Base-by-base conservation (phyloP, 1,140 invertebrate species). In the Heliothis virescens region DNA sequence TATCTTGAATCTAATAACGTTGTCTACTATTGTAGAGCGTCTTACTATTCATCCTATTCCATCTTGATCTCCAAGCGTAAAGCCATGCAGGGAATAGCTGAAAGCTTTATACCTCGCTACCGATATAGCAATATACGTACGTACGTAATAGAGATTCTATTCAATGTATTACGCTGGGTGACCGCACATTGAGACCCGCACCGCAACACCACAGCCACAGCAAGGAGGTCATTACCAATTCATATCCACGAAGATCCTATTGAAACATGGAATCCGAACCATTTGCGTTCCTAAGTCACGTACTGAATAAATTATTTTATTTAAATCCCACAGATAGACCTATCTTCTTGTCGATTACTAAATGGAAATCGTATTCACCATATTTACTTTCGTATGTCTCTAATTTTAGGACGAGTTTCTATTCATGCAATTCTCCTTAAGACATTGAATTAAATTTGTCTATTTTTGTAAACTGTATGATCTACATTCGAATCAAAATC, bases 221-320 rank as follows among this genome's bases (percentile, higher is more conserved):
- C 60, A 48, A 52, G 48, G 48, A n/a, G 15, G 18, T 13, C 48
- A 29, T 69, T 69, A 69, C 48, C 16, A 69, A 69, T 69, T 69
- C 65, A 69, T 52, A 52, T 52, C n/a, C 47, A 21, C 65, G 48
- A 69, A 69, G 48, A 69, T 69, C 48, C 65, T 69, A 69, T 69
- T 52, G 65, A 69, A 69, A 52, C 65, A 69, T 16, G 13, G 41
- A 65, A 65, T 65, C n/a, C 15, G 65, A 50, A 12, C 65, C 62
- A 65, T 65, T 69, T 69, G 52, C 26, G 15, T 52, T 13, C 26
- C 65, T 69, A 69, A 69, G 16, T n/a, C 65, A 41, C 47, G 18
- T 26, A 47, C 41, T 69, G 65, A 69, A 69, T 69, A 69, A 69
- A 69, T 52, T 52, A 69, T 69, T 26, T 18, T 69, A 69, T 52